A percentile compares a stretch with the other conserved stretches of the same genome.
These are phyloP conservation scores for Drosophila asahinai DNA, from an alignment of 1,140 invertebrate genomes.

Conservation along the genomic window DNA sequence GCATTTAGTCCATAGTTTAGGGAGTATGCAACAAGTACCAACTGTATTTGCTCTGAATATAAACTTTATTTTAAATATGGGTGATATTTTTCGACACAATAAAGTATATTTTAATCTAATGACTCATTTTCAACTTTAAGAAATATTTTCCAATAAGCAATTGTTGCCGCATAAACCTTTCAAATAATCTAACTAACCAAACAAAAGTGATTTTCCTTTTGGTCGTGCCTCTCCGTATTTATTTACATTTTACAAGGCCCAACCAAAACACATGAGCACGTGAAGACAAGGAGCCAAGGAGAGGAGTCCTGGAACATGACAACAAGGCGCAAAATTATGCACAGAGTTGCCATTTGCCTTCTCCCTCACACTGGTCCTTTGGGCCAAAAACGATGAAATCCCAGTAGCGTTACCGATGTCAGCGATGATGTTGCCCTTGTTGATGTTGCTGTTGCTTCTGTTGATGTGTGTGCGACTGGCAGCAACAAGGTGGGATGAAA, in stretches of 20 bases:
- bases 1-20: background rate
- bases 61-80: too few relatives aligned
- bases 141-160: background rate
- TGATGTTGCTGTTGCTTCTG: slow-evolving; percentile 24
- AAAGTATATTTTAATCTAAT: too few relatives aligned
- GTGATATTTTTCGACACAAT: too few relatives aligned
- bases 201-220: slow-evolving; percentile 58
- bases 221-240: slow-evolving; percentile 56
- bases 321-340: slow-evolving; percentile 82
- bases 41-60: too few relatives aligned
- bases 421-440: slow-evolving; percentile 54
- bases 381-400: slow-evolving; percentile 60
- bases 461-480: slow-evolving; percentile 65
- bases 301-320: slow-evolving; percentile 63
- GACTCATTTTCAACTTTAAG: too few relatives aligned
- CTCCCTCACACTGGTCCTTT: slow-evolving; percentile 11
- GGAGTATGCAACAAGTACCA: too few relatives aligned
- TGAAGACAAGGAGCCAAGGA: slow-evolving; percentile 36
- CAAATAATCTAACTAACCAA: slow-evolving; percentile 40
- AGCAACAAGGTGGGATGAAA: slow-evolving; percentile 73
- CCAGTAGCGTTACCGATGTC: slow-evolving; percentile 67
- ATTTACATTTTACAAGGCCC: slow-evolving; percentile 80
- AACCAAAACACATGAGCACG: slow-evolving; percentile 44
- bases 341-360: slow-evolving; percentile 71
- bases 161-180: slow-evolving; percentile 56